Percentiles rank a stretch among this genome's conserved stretches.
These are phyloP conservation scores for Resseliella maxima DNA, from an alignment of 2,888 invertebrate genomes.

Conservation along the genomic window DNA sequence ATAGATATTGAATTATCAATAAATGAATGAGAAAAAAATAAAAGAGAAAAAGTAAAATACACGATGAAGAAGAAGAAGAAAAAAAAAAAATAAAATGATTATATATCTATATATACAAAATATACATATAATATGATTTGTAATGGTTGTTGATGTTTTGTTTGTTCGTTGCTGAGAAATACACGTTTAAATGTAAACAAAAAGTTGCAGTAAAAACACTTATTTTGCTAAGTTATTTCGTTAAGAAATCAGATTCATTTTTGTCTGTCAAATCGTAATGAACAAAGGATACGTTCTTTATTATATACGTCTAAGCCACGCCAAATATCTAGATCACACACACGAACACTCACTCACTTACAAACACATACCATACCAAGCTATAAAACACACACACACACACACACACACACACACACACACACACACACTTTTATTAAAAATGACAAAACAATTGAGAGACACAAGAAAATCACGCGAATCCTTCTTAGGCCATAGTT, in stretches of 20 bases:
- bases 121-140: not conserved
- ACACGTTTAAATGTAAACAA: not conserved
- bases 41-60: not conserved
- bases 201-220: not conserved
- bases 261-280: not conserved
- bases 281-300: not conserved
- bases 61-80: not conserved
- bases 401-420: not conserved
- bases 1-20: not conserved
- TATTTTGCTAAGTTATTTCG: constrained; percentile 12
- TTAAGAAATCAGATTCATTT: constrained; percentile 1
- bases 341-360: too few relatives aligned
- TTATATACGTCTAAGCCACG: not conserved
- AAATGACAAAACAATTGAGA: not conserved
- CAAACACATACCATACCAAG: too few relatives aligned
- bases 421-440: not conserved
- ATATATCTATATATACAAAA: too few relatives aligned
- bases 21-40: not conserved
- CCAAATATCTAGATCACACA: not conserved
- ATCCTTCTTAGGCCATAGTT: not conserved
- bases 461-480: not conserved
- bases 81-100: not conserved
- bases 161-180: not conserved
- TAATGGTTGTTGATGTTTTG: constrained; percentile 6
- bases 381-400: not conserved